Evolutionary conservation across 2,113 vertebrate genomes (phyloP).

Genomic region (Saccopteryx bilineata): DNA sequence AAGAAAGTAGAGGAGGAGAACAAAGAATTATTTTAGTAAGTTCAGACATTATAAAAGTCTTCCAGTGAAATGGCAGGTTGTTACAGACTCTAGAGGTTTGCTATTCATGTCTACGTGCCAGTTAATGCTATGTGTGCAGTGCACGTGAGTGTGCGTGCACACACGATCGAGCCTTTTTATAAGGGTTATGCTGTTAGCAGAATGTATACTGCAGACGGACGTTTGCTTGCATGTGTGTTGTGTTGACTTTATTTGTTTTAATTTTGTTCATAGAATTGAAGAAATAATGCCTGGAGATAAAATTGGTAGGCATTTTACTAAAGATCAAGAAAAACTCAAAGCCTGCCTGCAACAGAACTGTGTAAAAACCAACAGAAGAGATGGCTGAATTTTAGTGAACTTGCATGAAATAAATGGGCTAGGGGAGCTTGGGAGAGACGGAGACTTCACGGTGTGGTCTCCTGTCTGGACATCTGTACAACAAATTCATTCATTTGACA

Average conservation of each 20-base stretch:
- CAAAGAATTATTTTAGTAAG: conserved; percentile 66
- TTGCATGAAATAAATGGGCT: neutral
- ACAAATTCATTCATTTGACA: neutral
- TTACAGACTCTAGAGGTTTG: conserved; percentile 27
- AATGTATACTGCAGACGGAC: neutral
- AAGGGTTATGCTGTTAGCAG: neutral
- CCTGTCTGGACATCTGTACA: neutral
- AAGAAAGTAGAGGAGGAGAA: conserved; percentile 42
- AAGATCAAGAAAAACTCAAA: conserved; percentile 24
- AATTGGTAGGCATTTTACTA: neutral
- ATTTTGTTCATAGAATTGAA: conserved; percentile 45
- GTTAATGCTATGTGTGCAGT: neutral
- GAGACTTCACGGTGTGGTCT: neutral
- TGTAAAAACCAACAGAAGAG: neutral
- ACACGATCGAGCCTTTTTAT: neutral
- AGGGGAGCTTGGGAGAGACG: neutral
- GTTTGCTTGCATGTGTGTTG: neutral
- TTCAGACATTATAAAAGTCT: conserved; percentile 67
- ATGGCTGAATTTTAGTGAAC: neutral
- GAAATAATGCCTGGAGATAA: neutral
- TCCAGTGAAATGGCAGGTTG: conserved; percentile 60
- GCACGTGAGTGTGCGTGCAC: rapidly evolving
- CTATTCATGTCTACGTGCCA: neutral
- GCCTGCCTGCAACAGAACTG: neutral
- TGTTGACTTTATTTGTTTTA: neutral